phyloP scores from a whole-genome alignment of 2,797 vertebrate genomes.

The Euphonia xanthogaster region DNA sequence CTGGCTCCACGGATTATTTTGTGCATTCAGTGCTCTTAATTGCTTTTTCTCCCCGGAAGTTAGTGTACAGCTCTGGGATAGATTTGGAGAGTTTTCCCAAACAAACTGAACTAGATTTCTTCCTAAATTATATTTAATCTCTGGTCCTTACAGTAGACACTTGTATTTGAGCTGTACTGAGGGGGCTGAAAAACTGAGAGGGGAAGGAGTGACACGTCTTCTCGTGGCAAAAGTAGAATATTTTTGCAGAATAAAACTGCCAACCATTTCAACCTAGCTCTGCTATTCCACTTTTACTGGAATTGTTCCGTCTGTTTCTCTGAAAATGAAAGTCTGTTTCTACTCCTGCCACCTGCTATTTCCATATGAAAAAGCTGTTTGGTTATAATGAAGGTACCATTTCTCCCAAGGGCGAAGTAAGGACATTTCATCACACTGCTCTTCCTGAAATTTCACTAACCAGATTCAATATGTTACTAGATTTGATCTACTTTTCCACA shows the following conservation, averaged over 20 bases:
- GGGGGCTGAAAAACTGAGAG: neutral
- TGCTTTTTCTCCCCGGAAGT: neutral
- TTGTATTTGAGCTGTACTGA: neutral
- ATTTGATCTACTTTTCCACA: neutral
- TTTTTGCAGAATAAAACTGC: neutral
- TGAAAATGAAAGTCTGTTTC: constrained; percentile 48
- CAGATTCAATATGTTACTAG: neutral
- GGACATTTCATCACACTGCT: constrained; percentile 22
- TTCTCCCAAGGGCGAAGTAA: constrained; percentile 39
- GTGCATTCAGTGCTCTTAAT: neutral
- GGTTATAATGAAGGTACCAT: neutral
- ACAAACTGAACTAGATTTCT: neutral
- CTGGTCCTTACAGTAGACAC: neutral
- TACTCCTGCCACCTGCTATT: constrained; percentile 55
- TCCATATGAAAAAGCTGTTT: constrained; percentile 41
- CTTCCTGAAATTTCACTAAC: neutral
- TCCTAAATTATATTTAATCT: neutral
- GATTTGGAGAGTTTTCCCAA: neutral
- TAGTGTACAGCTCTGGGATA: neutral
- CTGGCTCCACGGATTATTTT: constrained; percentile 13
- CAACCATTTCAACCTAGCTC: neutral
- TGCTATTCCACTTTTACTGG: constrained; percentile 35
- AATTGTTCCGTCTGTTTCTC: constrained; percentile 45
- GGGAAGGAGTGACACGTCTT: neutral
- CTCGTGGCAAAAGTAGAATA: neutral